Evolutionary conservation across 2,888 invertebrate species (phyloP).

Genomic region (Gibbula magus): DNA sequence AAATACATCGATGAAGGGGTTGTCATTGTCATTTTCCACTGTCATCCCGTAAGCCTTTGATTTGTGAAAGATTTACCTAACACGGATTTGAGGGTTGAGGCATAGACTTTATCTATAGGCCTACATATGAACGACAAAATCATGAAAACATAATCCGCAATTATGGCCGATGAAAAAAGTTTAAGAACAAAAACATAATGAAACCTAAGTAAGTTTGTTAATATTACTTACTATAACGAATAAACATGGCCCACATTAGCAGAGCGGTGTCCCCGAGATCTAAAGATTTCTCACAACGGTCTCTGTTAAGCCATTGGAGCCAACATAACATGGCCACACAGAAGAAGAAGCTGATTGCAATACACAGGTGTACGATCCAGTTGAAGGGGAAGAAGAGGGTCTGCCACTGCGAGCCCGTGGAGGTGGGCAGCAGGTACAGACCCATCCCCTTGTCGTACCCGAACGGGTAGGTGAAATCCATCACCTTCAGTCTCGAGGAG

Average conservation of each 20-base stretch:
- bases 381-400: background rate
- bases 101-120: no score
- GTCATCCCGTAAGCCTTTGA: no score
- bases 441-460: conserved; percentile 19
- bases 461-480: conserved; percentile 20
- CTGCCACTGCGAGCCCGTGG: background rate
- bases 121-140: no score
- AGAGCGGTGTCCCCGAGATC: conserved; percentile 2
- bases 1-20: no score
- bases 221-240: conserved; percentile 4
- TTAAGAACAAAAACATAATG: no score
- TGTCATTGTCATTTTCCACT: no score
- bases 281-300: background rate
- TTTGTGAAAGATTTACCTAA: no score
- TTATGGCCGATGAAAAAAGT: no score
- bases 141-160: no score
- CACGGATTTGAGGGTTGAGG: no score
- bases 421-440: background rate
- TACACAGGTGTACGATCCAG: conserved; percentile 3
- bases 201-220: no score
- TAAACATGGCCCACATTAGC: conserved; percentile 4
- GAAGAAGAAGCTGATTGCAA: background rate
- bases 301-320: background rate
- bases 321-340: background rate
- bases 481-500: background rate